Evolutionary conservation across 2,113 vertebrate species (phyloP).

Genomic region (Octodon degus): DNA sequence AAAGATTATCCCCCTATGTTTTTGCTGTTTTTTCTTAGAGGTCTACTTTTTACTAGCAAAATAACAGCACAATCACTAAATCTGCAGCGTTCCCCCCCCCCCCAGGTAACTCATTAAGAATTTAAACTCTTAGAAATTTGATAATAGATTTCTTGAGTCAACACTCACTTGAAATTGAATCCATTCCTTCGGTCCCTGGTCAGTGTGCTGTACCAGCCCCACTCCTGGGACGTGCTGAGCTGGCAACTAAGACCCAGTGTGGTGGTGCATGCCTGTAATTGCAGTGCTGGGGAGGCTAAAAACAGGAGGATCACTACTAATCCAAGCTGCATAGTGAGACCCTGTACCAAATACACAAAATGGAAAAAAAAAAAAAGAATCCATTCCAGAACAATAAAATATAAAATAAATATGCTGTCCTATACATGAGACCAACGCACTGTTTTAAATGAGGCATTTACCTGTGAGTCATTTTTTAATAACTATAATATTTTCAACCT

Average conservation of each 20-base stretch:
- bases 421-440: not conserved
- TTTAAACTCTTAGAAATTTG: not conserved
- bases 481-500: not conserved
- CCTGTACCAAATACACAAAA: too few species aligned
- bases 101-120: not conserved
- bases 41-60: constrained; percentile 20
- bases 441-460: not conserved
- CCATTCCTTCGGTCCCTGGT: not conserved
- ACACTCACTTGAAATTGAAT: not conserved
- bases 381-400: constrained; percentile 11
- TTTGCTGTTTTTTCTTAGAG: not conserved
- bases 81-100: not conserved
- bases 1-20: not conserved
- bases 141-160: constrained; percentile 36
- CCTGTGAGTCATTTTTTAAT: constrained; percentile 24
- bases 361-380: not conserved
- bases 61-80: not conserved
- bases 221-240: too few species aligned
- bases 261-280: too few species aligned
- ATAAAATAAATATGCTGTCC: not conserved
- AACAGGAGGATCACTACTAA: too few species aligned
- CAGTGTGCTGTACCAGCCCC: too few species aligned
- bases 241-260: too few species aligned
- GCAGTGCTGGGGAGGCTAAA: too few species aligned
- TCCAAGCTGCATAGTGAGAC: too few species aligned